Base-by-base conservation (phyloP, 2,113 vertebrate genomes). In the Glareola pratincola region DNA sequence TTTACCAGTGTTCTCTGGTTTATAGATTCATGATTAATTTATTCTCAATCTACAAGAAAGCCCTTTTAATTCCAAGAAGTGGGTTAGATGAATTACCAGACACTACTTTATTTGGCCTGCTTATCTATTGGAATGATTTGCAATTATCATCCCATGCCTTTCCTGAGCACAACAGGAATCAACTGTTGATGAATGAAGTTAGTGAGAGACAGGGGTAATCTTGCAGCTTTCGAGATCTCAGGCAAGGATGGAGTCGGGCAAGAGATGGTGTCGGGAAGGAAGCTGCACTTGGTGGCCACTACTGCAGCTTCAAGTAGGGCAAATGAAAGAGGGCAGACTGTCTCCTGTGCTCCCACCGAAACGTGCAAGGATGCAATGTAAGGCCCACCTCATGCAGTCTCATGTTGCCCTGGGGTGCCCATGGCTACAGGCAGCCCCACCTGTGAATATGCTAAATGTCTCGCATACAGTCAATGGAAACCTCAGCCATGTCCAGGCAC, bases 1-100 rank as follows among this genome's bases (percentile, higher is more conserved):
- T 95, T 96, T 95, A 94, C 84, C 82, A 72, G 68, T 92, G 91
- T 94, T 95, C 80, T 93, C 75, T 93, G 91, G 63, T 96, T 97
- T 97, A 96, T 69, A 91, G 90, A 80, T 60, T 97, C 89, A 97
- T 96, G 91, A 94, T 95, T 96, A 97, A 97, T 97, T 96, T 95
- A 97, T 97, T 90, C 84, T 94, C 75, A 95, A 95, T 96, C 92
- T 97, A 91, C 71, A 96, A 94, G 91, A 90, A 92, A 95, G 54
- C 43, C 54, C 63, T 95, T 92, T 94, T 96, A 95, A 97, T 97
- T 96, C 71, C 81, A 96, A 94, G 92, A 95, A 95, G 91, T 94
- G 85, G 94, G 94, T 81, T 94, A 95, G 75, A 92, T 92, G 75
- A 95, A 95, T 96, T 91, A 92, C 26, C 41, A 95, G 96, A 47